Base-by-base conservation (phyloP, 2,888 invertebrate genomes). In the Tortrix viridana region DNA sequence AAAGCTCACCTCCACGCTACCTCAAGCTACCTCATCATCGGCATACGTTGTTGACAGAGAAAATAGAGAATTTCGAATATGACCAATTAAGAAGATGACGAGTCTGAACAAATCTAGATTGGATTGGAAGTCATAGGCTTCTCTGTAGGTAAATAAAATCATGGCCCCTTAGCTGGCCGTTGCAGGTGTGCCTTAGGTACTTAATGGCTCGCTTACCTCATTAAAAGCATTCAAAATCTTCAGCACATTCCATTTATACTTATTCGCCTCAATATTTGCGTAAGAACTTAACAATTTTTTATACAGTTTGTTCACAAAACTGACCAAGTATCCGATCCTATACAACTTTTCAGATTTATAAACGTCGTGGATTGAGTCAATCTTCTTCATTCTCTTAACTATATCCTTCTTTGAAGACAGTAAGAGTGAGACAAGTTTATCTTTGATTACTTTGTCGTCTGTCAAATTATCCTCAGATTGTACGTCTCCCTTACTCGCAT, bases 271-370 rank as follows among this genome's bases (percentile, higher is more conserved):
- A 12, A 58, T 57, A 37, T n/a, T 41, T 4, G 6, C 16, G 19
- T 53, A 48, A 14, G 43, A 7, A 0, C 7, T 19, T 1, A 12
- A 16, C 18, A 63, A 41, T 18, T 22, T 22, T n/a, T 20, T 43
- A 32, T 57, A 44, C 19, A 57, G 7, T 18, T 47, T 57, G 19
- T 47, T 63, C 1, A 63, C 53, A 6, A 47, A 47, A 48, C 53
- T 58, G 14, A 52, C 32, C 5, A 63, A 22, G 19, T 63, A 58
- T 1, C 63, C 58, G 4, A 63, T 53, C 44, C 32, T 63, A n/a
- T 63, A 63, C 47, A 63, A 32, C 12, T 47, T 23, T 16, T 46
- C 57, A 0, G 52, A 48, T 32, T 63, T 53, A n/a, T 20, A 46
- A 6, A 38, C 23, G 2, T 57, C 37, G 4, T 58, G 63, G 7